Evolutionary conservation across 37 sponge, comb jelly and placozoan species (phyloP).

Genomic region (Halisarca cf. caerulea): DNA sequence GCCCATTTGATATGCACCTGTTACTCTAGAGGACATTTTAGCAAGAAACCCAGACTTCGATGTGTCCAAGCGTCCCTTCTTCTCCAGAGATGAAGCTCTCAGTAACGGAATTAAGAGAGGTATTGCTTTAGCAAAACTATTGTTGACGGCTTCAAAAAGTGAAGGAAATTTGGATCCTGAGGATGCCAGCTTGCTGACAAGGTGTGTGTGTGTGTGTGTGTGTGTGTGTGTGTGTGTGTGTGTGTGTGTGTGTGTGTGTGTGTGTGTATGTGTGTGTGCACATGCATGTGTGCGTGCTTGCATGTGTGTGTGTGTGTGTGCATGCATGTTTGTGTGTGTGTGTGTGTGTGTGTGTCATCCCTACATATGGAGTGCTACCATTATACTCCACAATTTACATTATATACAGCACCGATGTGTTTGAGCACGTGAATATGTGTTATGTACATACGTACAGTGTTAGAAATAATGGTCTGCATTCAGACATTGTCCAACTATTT

Average conservation of each 20-base stretch:
- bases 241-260: conserved; percentile 19
- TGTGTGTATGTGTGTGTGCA: not conserved
- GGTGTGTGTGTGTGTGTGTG: not conserved
- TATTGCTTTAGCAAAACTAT: conserved; percentile 24
- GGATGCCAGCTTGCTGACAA: too few species aligned
- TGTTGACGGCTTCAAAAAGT: not conserved
- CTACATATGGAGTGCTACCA: not conserved
- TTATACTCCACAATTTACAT: too few species aligned
- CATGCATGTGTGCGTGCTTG: too few species aligned
- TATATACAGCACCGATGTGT: too few species aligned
- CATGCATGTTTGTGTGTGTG: too few species aligned
- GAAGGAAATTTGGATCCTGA: too few species aligned
- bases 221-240: conserved; percentile 22
- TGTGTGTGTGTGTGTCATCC: too few species aligned
- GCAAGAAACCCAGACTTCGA: conserved; percentile 32
- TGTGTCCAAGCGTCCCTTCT: conserved; percentile 46
- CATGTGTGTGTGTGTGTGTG: too few species aligned
- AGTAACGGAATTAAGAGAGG: conserved; percentile 51
- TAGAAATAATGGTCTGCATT: too few species aligned
- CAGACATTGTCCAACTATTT: too few species aligned
- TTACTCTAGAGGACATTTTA: not conserved
- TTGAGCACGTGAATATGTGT: too few species aligned
- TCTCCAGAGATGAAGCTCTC: conserved; percentile 67
- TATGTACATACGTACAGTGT: too few species aligned
- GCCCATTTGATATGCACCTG: not conserved